Percentiles rank a stretch among this genome's conserved stretches.
These are phyloP conservation scores for Ambastaia sidthimunki DNA, from an alignment of 2,797 vertebrate species.

Conservation along the genomic window DNA sequence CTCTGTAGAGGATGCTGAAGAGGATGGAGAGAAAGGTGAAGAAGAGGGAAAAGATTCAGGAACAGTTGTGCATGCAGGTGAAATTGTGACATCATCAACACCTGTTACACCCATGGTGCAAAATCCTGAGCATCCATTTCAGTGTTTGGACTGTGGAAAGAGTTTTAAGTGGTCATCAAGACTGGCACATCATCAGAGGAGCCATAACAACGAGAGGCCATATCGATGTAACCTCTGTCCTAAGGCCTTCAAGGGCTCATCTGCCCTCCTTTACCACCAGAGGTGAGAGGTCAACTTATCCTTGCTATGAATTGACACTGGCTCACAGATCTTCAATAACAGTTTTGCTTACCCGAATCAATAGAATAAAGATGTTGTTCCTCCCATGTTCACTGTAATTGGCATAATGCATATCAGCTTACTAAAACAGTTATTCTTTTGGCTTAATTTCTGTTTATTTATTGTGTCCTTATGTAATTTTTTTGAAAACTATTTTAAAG, in stretches of 20 bases:
- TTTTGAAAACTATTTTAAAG: background rate
- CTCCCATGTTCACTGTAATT: background rate
- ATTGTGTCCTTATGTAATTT: background rate
- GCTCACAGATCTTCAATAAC: background rate
- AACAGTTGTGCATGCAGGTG: slow-evolving; percentile 65
- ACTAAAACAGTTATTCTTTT: too few relatives aligned
- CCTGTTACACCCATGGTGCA: slow-evolving; percentile 63
- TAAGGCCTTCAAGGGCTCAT: slow-evolving; percentile 93
- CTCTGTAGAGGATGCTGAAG: slow-evolving; percentile 77
- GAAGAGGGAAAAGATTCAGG: slow-evolving; percentile 61
- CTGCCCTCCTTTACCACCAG: slow-evolving; percentile 88
- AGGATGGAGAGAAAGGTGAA: slow-evolving; percentile 69
- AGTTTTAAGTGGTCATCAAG: slow-evolving; percentile 90
- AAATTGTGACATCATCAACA: slow-evolving; percentile 75
- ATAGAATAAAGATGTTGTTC: background rate
- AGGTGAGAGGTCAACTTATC: slow-evolving; percentile 65
- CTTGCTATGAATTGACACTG: background rate
- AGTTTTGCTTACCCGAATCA: background rate
- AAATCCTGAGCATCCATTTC: slow-evolving; percentile 84
- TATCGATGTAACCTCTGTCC: slow-evolving; percentile 91
- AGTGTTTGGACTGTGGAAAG: slow-evolving; percentile 88
- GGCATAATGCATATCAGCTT: background rate
- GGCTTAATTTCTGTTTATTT: too few relatives aligned
- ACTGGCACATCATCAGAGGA: slow-evolving; percentile 85
- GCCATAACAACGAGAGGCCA: slow-evolving; percentile 84